Base-by-base conservation (phyloP, 2,797 vertebrate species). In the Dendrocincla tyrannina region DNA sequence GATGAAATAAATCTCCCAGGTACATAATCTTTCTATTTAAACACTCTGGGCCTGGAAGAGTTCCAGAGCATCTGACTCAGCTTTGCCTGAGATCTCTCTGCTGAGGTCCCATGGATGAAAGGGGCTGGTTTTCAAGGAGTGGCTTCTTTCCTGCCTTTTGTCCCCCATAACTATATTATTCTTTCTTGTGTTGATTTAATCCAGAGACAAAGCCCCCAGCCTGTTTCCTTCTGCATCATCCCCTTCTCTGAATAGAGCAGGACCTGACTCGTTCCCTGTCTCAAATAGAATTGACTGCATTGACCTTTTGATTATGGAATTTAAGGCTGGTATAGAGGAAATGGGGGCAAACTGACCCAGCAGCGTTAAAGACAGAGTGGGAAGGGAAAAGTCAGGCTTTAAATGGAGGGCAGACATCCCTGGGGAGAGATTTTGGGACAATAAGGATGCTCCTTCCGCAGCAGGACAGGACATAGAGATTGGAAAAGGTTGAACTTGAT, bases 1-100 rank as follows among this genome's bases (percentile, higher is more conserved):
- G 70, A 92, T 85, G 91, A 97, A 95, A 91, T 93, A 84, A 94
- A 91, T 63, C 85, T 94, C 69, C 63, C 80, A 59, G 75, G 77
- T 89, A 81, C 55, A 55, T 67, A 95, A 93, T 93, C 89, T 94
- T 86, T 41, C 85, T 75, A 63, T 91, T 95, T 82, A 85, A 96
- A 91, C 83, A 58, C 42, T 4, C 22, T 3, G 20, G 58, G 59
- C 17, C 81, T 93, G 96, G 91, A 93, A 56, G 13, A 10, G 74
- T 47, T 93, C 93, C 96, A 95, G 88, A 41, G 17, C 72, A 73
- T 78, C 69, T 69, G 52, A 96, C 68, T 88, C 90, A 70, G 59
- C 9, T 32, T 60, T 0, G 4, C 35, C 66, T 67, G 70, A 41
- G 92, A 93, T 85, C 64, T 79, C 12, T 11, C 30, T 80, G 76